A percentile compares a stretch with the other conserved stretches of the same genome.
Evolutionary conservation across 2,888 invertebrate species (phyloP).

Genomic region (Acleris emargana): DNA sequence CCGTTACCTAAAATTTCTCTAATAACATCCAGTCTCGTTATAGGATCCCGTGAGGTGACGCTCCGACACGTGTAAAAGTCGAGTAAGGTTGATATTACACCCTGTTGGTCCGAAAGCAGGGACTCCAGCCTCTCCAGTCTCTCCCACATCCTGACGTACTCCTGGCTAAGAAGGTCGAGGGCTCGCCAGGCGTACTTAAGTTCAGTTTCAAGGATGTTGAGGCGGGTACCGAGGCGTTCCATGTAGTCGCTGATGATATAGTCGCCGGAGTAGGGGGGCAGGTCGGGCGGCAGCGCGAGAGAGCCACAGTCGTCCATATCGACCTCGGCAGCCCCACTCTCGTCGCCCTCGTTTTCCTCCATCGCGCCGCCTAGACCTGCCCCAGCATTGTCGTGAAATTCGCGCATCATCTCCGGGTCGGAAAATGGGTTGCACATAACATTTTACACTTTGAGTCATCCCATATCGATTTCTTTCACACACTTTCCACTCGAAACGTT

Average conservation of each 20-base stretch:
- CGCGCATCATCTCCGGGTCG: conserved; percentile 82
- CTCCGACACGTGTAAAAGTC: conserved; percentile 87
- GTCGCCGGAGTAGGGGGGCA: conserved; percentile 85
- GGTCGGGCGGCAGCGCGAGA: conserved; percentile 80
- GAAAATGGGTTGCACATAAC: conserved; percentile 72
- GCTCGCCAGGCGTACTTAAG: conserved; percentile 97
- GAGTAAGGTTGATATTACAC: conserved; percentile 93
- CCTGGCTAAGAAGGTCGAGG: conserved; percentile 93
- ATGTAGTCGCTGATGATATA: conserved; percentile 95
- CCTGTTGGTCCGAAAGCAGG: conserved; percentile 94
- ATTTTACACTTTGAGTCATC: conserved; percentile 83
- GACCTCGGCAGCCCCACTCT: conserved; percentile 81
- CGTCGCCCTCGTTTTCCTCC: conserved; percentile 82
- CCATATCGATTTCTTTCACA: conserved; percentile 79
- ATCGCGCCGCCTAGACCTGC: conserved; percentile 78
- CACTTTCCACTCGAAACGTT: conserved; percentile 71
- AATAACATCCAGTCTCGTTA: conserved; percentile 84
- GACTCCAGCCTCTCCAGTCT: conserved; percentile 94
- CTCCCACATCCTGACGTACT: conserved; percentile 97
- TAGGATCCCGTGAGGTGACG: conserved; percentile 79
- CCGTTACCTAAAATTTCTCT: conserved; percentile 87
- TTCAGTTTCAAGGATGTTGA: conserved; percentile 95
- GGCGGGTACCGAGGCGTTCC: conserved; percentile 93
- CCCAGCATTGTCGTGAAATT: conserved; percentile 80
- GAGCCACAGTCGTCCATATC: conserved; percentile 82